phyloP scores from a whole-genome alignment of 2,797 vertebrate genomes.

The Notoglanidium macrostoma region DNA sequence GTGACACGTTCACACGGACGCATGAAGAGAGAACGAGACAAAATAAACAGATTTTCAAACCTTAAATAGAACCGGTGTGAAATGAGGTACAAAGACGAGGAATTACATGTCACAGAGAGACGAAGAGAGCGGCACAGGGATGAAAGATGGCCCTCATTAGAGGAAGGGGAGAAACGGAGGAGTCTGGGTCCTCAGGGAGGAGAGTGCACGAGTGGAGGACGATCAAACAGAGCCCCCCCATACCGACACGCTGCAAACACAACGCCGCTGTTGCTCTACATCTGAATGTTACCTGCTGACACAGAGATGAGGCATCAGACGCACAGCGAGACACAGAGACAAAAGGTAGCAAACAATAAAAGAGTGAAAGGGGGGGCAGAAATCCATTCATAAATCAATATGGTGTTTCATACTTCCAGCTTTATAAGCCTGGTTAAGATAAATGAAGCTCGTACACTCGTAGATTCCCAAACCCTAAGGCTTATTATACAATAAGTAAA shows the following conservation, averaged over 20 bases:
- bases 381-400: constrained; percentile 7
- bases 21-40: background rate
- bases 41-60: constrained; percentile 18
- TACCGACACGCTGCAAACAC: constrained; percentile 43
- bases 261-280: constrained; percentile 38
- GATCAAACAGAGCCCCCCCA: constrained; percentile 49
- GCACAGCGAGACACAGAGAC: background rate
- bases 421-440: background rate
- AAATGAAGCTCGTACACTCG: background rate
- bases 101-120: constrained; percentile 16
- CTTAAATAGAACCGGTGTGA: constrained; percentile 1
- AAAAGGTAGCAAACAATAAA: background rate
- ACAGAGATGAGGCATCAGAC: constrained; percentile 30
- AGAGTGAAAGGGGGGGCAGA: background rate
- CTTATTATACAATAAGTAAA: background rate
- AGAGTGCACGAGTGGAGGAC: constrained; percentile 40
- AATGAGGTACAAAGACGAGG: constrained; percentile 37
- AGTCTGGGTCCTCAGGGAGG: constrained; percentile 51
- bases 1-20: background rate
- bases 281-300: constrained; percentile 54
- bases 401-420: background rate
- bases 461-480: background rate
- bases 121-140: constrained; percentile 32
- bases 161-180: constrained; percentile 44
- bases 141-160: constrained; percentile 52